These are phyloP conservation scores for Paramisgurnus dabryanus DNA, from an alignment of 2,113 vertebrate genomes.

Conservation along the genomic window DNA sequence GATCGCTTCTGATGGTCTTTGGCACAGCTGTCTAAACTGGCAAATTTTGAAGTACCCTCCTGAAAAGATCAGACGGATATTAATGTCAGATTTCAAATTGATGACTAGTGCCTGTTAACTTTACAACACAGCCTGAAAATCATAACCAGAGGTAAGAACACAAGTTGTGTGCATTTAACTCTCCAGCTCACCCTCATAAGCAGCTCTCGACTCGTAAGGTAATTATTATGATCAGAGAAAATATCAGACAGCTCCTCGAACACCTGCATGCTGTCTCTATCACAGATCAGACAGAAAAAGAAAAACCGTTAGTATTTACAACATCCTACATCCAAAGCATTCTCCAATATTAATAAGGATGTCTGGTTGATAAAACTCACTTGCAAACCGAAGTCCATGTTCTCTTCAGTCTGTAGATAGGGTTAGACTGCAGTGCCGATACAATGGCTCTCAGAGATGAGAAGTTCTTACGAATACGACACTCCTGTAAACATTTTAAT, in stretches of 20 bases:
- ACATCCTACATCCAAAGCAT: not conserved
- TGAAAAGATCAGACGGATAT: constrained; percentile 58
- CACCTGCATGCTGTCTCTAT: constrained; percentile 85
- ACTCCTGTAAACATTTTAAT: constrained; percentile 81
- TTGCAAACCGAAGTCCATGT: constrained; percentile 87
- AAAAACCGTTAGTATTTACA: not conserved
- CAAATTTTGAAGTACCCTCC: constrained; percentile 97
- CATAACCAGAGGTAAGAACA: not conserved
- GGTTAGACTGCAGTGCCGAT: constrained; percentile 91
- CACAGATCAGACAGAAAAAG: not conserved
- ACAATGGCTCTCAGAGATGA: constrained; percentile 92
- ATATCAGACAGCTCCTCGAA: constrained; percentile 94
- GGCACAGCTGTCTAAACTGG: constrained; percentile 87
- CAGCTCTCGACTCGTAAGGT: constrained; percentile 89
- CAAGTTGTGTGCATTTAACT: not conserved
- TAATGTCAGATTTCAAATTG: not conserved
- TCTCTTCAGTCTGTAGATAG: constrained; percentile 91
- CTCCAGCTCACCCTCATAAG: constrained; percentile 88
- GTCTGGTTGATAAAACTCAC: constrained; percentile 71
- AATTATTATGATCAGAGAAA: constrained; percentile 94
- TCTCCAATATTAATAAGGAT: not conserved
- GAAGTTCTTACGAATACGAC: constrained; percentile 94
- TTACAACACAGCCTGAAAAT: not conserved
- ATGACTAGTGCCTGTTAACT: not conserved
- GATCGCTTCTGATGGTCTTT: constrained; percentile 95